Evolutionary conservation across 2,797 vertebrate genomes (phyloP).

Genomic region (Xiphorhynchus erythropygius): DNA sequence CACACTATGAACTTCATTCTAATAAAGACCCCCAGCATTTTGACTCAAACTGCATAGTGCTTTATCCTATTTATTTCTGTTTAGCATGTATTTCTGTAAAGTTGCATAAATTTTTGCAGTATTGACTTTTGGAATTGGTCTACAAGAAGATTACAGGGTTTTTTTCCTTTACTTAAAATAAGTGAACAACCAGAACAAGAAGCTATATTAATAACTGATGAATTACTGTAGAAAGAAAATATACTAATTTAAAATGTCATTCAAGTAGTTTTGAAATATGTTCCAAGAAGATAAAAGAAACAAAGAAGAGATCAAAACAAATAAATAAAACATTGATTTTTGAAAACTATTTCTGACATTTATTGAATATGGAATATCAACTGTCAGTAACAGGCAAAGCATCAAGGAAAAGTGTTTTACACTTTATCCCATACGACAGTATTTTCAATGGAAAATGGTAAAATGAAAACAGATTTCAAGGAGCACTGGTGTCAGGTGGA

Average conservation of each 20-base stretch:
- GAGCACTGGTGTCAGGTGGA: background rate
- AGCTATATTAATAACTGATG: background rate
- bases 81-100: background rate
- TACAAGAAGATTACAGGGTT: rapidly evolving
- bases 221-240: background rate
- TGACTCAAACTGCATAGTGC: background rate
- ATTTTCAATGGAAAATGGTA: background rate
- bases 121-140: background rate
- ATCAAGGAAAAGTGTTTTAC: rapidly evolving
- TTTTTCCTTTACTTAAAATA: background rate
- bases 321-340: background rate
- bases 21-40: background rate
- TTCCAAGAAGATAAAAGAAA: background rate
- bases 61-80: background rate
- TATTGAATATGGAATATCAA: background rate
- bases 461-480: background rate
- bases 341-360: background rate
- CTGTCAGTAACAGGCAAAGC: background rate
- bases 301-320: background rate
- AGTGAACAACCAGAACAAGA: background rate
- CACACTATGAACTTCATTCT: background rate
- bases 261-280: background rate
- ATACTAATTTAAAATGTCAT: background rate
- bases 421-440: background rate
- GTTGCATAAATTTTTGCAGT: background rate